phyloP scores from a whole-genome alignment of 2,113 vertebrate genomes.

The Natator depressus region DNA sequence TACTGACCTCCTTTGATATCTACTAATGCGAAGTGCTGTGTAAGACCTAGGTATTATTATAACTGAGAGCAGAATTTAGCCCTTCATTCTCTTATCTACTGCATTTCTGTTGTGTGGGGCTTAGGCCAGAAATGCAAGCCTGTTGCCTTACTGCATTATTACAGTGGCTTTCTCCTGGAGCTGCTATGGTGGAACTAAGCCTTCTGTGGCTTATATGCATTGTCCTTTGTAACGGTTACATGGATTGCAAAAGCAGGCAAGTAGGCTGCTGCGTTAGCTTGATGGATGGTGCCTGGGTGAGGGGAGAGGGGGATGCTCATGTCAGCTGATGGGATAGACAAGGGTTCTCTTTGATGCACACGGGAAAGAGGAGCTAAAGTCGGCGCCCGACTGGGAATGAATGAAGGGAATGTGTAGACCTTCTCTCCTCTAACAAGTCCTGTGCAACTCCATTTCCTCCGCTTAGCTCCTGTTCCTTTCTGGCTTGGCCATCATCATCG shows the following conservation, averaged over 20 bases:
- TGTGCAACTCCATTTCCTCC: neutral
- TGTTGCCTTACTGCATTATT: neutral
- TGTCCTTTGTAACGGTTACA: neutral
- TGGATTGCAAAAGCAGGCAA: neutral
- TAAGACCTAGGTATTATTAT: neutral
- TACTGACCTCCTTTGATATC: neutral
- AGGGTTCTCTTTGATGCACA: neutral
- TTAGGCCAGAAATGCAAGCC: neutral
- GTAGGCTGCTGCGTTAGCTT: neutral
- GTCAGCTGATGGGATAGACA: neutral
- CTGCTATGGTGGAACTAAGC: neutral
- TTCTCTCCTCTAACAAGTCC: neutral
- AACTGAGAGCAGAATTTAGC: neutral
- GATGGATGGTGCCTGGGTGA: neutral
- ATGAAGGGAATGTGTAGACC: rapidly evolving
- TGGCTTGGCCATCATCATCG: slow-evolving; percentile 87
- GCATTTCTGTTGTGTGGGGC: neutral
- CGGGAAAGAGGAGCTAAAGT: neutral
- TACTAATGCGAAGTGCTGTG: neutral
- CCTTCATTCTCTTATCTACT: neutral
- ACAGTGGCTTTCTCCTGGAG: neutral
- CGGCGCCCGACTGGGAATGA: rapidly evolving
- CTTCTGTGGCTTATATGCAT: neutral
- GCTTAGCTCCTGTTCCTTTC: slow-evolving; percentile 87
- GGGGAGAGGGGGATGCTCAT: neutral